These are phyloP conservation scores for Pagetopsis macropterus DNA, from an alignment of 2,797 vertebrate species.

Conservation along the genomic window DNA sequence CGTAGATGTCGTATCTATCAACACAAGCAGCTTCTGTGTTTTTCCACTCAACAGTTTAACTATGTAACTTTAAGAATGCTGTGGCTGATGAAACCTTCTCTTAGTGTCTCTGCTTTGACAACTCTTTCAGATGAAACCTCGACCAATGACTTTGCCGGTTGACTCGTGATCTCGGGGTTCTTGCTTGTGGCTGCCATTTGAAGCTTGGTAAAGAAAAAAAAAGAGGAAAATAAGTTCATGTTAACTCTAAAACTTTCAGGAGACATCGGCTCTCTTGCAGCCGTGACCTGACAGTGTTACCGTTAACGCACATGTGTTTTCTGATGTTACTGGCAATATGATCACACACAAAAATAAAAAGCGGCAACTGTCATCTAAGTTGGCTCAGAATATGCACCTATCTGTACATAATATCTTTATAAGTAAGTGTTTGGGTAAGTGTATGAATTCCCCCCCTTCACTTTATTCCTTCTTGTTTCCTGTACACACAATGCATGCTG, in stretches of 20 bases:
- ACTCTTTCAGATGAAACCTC: not conserved
- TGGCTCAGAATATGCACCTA: conserved; percentile 99
- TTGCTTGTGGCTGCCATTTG: conserved; percentile 80
- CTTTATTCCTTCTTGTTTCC: conserved; percentile 64
- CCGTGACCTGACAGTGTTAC: conserved; percentile 74
- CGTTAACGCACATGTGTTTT: conserved; percentile 76
- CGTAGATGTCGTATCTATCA: not conserved
- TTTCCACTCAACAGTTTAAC: not conserved
- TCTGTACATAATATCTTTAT: conserved; percentile 85
- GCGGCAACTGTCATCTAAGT: conserved; percentile 99
- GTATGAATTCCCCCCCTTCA: conserved; percentile 83
- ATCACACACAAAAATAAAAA: conserved; percentile 86
- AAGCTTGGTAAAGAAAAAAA: conserved; percentile 85
- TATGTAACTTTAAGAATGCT: not conserved
- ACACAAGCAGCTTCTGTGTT: not conserved
- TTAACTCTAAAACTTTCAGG: conserved; percentile 83
- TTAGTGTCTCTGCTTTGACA: conserved; percentile 1
- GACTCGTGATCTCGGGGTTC: not conserved
- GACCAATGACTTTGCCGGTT: not conserved
- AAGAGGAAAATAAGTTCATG: conserved; percentile 64
- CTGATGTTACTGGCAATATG: conserved; percentile 98
- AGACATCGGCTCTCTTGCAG: conserved; percentile 27
- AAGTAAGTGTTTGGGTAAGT: conserved; percentile 94
- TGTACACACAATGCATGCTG: conserved; percentile 57
- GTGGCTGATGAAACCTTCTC: conserved; percentile 1